Base-by-base conservation (phyloP, 2,888 invertebrate species). In the Sminthurinus aureus region DNA sequence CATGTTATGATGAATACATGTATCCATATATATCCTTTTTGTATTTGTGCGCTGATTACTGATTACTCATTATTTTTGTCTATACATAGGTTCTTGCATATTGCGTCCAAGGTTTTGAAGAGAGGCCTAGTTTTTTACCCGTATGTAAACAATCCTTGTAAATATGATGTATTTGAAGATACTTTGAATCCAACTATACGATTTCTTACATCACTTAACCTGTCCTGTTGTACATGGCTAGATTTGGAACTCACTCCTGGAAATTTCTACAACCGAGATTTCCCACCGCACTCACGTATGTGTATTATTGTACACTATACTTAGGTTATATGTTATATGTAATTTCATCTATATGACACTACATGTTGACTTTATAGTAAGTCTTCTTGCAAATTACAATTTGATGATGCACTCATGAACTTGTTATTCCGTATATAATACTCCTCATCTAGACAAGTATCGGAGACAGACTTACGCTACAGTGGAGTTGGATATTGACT, bases 401-500 rank as follows among this genome's bases (percentile, higher is more conserved):
- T n/a, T n/a, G n/a, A 12, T 58, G 58, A 58, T 58, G 58, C 15
- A 13, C n/a, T 69, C 69, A n/a, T 69, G n/a, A 69, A 69, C 69
- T 22, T 73, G 12, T 11, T n/a, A 26, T 26, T 73, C 24, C 6
- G 78, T 26, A n/a, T 50, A 15, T 26, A 81, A 38, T 74, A 66
- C 58, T 81, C 0, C n/a, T n/a, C n/a, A n/a, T n/a, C n/a, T n/a
- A n/a, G n/a, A n/a, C n/a, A n/a, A n/a, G n/a, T n/a, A n/a, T n/a
- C 64, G 84, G 82, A 81, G 79, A 58, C 83, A 86, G 73, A 85
- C 82, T 24, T 71, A 86, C 74, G 84, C 79, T 18, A 85, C 86
- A 83, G 83, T 86, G n/a, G 87, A 87, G 64, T 8, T 86, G 4
- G 87, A 87, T 78, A 83, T 85, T 22, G 81, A 84, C 51, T 85